Evolutionary conservation across 2,797 vertebrate genomes (phyloP).

Genomic region (Aselliscus stoliczkanus): DNA sequence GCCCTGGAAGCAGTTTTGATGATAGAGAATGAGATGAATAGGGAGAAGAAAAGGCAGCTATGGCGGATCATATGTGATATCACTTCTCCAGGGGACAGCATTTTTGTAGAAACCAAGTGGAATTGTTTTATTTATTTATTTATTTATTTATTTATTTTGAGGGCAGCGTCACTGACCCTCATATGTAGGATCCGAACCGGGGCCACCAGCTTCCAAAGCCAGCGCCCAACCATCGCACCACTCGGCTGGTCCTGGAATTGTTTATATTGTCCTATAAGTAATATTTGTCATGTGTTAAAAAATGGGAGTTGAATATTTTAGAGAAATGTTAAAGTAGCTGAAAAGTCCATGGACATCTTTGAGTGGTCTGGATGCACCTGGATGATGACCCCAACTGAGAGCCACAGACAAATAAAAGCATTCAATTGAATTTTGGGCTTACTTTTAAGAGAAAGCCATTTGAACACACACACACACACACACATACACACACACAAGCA

Average conservation of each 20-base stretch:
- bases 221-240: too few species aligned
- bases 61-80: not conserved
- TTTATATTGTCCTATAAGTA: not conserved
- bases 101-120: not conserved
- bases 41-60: not conserved
- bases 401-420: not conserved
- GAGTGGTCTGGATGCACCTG: not conserved
- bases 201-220: too few species aligned
- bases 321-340: not conserved
- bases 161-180: too few species aligned
- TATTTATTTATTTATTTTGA: too few species aligned
- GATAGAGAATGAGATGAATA: not conserved
- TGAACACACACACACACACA: not conserved
- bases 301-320: not conserved
- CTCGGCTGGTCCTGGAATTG: too few species aligned
- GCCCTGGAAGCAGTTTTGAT: not conserved
- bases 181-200: too few species aligned
- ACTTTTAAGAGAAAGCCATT: conserved; percentile 15
- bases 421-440: conserved; percentile 3
- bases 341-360: not conserved
- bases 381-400: not conserved
- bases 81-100: not conserved
- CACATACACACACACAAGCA: not conserved
- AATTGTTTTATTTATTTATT: too few species aligned
- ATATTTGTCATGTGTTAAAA: not conserved